A percentile compares a stretch with the other conserved stretches of the same genome.
Conservation (phyloP, 1,140 invertebrate species). For the Sitophilus oryzae region DNA sequence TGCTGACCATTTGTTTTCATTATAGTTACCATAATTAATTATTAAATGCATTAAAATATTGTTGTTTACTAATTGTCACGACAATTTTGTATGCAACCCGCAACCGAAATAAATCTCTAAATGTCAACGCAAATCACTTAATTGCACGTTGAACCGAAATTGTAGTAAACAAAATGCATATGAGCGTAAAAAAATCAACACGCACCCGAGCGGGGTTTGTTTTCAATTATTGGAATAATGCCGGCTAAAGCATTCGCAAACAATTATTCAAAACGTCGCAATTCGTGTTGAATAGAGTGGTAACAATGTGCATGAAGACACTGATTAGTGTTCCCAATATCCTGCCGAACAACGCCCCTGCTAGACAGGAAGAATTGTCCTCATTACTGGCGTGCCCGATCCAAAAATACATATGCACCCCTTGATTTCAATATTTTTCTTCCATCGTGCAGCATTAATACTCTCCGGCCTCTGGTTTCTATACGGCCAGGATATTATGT, state of each 20-base stretch:
- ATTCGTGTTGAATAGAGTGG: slow-evolving; percentile 24
- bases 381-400: slow-evolving; percentile 32
- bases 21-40: no score
- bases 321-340: slow-evolving; percentile 41
- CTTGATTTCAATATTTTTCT: slow-evolving; percentile 38
- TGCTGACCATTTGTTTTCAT: no score
- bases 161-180: neutral
- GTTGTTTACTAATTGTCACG: no score
- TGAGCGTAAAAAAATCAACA: no score
- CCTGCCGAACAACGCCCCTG: slow-evolving; percentile 37
- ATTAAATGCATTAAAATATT: no score
- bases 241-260: slow-evolving; percentile 17
- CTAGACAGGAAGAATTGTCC: slow-evolving; percentile 37
- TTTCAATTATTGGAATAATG: slow-evolving; percentile 24
- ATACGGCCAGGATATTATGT: slow-evolving; percentile 34
- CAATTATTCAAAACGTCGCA: slow-evolving; percentile 27
- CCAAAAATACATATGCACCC: slow-evolving; percentile 43
- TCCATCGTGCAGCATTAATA: slow-evolving; percentile 39
- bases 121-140: neutral
- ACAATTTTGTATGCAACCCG: no score
- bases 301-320: slow-evolving; percentile 32
- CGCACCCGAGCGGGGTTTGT: slow-evolving; percentile 14
- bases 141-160: neutral
- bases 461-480: slow-evolving; percentile 33
- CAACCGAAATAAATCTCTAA: no score